Evolutionary conservation across 1,140 invertebrate species (phyloP).

Genomic region (Potamilus streckersoni): DNA sequence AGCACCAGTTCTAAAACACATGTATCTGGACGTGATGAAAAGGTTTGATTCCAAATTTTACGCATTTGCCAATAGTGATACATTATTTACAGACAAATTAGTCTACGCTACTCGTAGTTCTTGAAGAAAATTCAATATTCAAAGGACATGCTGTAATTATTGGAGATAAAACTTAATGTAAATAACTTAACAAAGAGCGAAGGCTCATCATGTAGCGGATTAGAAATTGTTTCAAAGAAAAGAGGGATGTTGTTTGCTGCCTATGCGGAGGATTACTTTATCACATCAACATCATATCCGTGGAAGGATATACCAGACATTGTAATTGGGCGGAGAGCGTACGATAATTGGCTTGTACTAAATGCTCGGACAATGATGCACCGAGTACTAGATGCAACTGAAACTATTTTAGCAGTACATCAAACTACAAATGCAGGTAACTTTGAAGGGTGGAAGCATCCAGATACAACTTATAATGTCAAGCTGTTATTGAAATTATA

Average conservation of each 20-base stretch:
- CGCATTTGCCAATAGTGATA: constrained; percentile 34
- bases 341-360: constrained; percentile 45
- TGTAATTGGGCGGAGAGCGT: constrained; percentile 34
- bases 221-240: constrained; percentile 4
- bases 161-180: constrained; percentile 24
- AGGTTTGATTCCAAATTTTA: constrained; percentile 30
- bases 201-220: constrained; percentile 2
- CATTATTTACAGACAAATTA: constrained; percentile 25
- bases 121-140: neutral
- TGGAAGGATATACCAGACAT: constrained; percentile 40
- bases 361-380: constrained; percentile 20
- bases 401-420: constrained; percentile 35
- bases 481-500: neutral
- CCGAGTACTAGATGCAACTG: constrained; percentile 25
- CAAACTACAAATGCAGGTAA: constrained; percentile 33
- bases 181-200: constrained; percentile 18
- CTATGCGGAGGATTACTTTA: constrained; percentile 42
- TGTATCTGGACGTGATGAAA: constrained; percentile 30
- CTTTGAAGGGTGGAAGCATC: constrained; percentile 16
- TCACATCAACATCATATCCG: constrained; percentile 30
- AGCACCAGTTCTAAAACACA: constrained; percentile 31
- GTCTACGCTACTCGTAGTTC: constrained; percentile 6
- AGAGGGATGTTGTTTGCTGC: constrained; percentile 23
- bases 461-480: constrained; percentile 21
- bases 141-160: constrained; percentile 11